Conservation (phyloP, 2,888 invertebrate genomes). For the Brassicogethes aeneus region DNA sequence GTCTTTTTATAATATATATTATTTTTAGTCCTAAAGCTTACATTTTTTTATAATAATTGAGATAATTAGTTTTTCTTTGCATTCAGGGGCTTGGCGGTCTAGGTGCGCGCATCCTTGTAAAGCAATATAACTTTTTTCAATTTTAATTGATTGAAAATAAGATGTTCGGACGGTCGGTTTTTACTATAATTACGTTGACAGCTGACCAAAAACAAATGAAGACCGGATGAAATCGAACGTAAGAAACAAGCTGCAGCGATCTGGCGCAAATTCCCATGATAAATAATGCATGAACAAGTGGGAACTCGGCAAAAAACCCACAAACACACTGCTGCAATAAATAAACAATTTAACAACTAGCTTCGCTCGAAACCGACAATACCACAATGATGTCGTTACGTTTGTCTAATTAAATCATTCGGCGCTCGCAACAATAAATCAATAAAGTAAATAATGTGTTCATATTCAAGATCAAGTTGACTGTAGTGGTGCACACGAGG, state of each 20-base stretch:
- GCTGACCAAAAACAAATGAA: no score
- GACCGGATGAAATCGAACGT: neutral
- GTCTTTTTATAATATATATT: no score
- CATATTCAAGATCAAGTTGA: conserved; percentile 9
- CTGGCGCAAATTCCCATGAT: conserved; percentile 4
- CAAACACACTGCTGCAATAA: conserved; percentile 1
- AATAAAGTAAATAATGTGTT: conserved; percentile 17
- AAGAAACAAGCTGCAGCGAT: neutral
- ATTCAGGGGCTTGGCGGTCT: no score
- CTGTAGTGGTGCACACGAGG: no score
- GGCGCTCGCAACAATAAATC: conserved; percentile 16
- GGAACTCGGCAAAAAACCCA: conserved; percentile 1
- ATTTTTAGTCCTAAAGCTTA: no score
- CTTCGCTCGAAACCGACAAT: neutral
- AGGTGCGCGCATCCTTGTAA: no score
- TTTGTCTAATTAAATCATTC: conserved; percentile 18
- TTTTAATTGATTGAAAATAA: no score
- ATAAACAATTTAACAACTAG: conserved; percentile 1
- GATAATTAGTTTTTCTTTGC: no score
- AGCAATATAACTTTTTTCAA: no score
- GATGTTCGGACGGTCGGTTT: no score
- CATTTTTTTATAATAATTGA: no score
- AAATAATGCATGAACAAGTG: conserved; percentile 7
- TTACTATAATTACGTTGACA: no score
- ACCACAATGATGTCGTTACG: conserved; percentile 10